These are phyloP conservation scores for Chaitophorus viminalis DNA, from an alignment of 2,888 invertebrate genomes.

Conservation along the genomic window DNA sequence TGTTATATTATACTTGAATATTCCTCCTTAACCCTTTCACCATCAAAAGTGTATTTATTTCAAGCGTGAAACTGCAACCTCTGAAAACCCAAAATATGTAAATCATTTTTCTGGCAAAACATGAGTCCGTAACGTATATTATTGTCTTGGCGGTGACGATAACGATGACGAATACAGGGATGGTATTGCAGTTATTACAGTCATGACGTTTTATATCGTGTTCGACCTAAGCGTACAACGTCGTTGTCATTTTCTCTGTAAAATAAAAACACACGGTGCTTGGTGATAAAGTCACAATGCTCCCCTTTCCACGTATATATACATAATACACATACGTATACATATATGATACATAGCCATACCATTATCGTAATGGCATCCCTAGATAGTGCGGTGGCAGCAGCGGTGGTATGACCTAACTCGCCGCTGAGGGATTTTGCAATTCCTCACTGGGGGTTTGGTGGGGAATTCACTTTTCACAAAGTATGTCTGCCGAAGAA, in stretches of 20 bases:
- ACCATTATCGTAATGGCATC: not conserved
- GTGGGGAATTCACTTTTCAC: constrained; percentile 32
- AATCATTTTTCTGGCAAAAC: not conserved
- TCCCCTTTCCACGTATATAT: not conserved
- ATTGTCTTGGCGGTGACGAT: not conserved
- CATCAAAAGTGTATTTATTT: not conserved
- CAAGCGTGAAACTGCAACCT: not conserved
- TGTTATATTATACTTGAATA: constrained; percentile 23
- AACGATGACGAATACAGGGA: not conserved
- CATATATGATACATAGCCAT: not conserved
- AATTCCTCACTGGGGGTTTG: not conserved
- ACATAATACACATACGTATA: not conserved
- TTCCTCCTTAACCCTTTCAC: constrained; percentile 17
- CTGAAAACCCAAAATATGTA: not conserved
- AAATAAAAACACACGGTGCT: not conserved
- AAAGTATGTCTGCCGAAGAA: constrained; percentile 49
- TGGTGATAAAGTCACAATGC: not conserved
- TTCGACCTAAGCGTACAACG: not conserved
- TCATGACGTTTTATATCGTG: not conserved
- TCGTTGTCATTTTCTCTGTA: not conserved
- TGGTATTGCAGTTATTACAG: not conserved
- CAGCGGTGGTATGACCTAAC: not conserved
- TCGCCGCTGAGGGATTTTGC: not conserved
- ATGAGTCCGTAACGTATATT: not conserved
- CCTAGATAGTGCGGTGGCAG: not conserved